Conservation (phyloP, 2,888 invertebrate species). For the Perdita meconis region DNA sequence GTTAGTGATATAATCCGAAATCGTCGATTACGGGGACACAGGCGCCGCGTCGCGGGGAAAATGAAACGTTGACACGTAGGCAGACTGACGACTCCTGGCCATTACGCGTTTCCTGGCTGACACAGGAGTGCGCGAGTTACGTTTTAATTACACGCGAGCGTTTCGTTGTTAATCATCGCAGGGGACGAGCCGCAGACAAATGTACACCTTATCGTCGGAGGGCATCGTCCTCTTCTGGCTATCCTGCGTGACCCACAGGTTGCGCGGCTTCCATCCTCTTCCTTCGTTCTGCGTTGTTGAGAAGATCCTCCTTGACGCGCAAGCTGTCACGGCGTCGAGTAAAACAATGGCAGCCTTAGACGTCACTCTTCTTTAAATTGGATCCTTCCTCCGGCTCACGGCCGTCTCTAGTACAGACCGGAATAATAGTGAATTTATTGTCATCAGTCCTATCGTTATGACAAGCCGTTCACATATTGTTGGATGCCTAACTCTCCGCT, state of each 20-base stretch:
- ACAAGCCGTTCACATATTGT: too few relatives aligned
- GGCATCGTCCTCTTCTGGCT: slow-evolving; percentile 41
- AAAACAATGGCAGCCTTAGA: too few relatives aligned
- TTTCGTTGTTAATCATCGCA: slow-evolving; percentile 20
- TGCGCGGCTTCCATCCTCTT: slow-evolving; percentile 3
- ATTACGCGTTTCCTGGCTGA: slow-evolving; percentile 15
- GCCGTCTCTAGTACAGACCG: too few relatives aligned
- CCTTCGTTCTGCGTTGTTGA: slow-evolving; percentile 24
- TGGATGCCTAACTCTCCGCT: too few relatives aligned
- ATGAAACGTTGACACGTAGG: background rate
- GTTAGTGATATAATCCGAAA: slow-evolving; percentile 49
- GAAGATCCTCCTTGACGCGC: slow-evolving; percentile 21
- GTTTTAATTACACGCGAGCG: slow-evolving; percentile 44
- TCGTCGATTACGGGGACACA: slow-evolving; percentile 26
- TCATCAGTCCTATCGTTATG: too few relatives aligned
- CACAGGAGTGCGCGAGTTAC: slow-evolving; percentile 21
- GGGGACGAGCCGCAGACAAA: background rate
- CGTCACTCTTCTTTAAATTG: too few relatives aligned
- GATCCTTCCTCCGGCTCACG: too few relatives aligned
- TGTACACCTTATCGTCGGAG: slow-evolving; percentile 23
- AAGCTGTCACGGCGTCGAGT: too few relatives aligned
- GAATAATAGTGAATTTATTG: too few relatives aligned
- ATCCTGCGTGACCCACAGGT: slow-evolving; percentile 40
- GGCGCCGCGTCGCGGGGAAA: background rate
- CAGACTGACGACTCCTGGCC: background rate